Conservation (phyloP, 2,888 invertebrate species). For the Caenorhabditis drosophilae region DNA sequence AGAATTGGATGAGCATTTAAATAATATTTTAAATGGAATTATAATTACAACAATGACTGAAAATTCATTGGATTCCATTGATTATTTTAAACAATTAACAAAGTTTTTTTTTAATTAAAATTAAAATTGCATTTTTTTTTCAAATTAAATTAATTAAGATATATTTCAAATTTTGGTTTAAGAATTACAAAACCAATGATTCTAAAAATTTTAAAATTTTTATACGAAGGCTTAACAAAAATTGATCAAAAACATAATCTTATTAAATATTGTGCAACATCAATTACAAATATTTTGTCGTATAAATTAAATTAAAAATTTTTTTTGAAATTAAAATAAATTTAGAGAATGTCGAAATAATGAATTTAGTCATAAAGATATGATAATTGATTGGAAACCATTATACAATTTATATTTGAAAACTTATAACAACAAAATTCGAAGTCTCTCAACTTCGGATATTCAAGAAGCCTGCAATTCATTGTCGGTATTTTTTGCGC, state of each 20-base stretch:
- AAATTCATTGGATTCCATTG: not conserved
- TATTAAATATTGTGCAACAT: conserved; percentile 1
- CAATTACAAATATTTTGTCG: conserved; percentile 1
- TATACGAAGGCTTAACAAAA: conserved; percentile 19
- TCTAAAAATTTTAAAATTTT: conserved; percentile 16
- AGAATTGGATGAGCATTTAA: not conserved
- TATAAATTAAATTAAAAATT: not conserved
- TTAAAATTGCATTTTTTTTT: not conserved
- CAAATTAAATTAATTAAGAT: too few species aligned
- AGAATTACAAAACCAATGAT: conserved; percentile 25
- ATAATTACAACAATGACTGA: not conserved
- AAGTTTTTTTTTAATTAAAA: conserved; percentile 1
- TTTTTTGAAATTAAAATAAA: too few species aligned
- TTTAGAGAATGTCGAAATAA: conserved; percentile 7
- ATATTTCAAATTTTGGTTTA: conserved; percentile 34
- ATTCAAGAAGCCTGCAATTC: not conserved
- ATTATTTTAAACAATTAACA: conserved; percentile 3
- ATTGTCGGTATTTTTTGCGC: conserved; percentile 13
- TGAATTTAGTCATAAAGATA: conserved; percentile 16
- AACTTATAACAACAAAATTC: conserved; percentile 3
- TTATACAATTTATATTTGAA: conserved; percentile 23
- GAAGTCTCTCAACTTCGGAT: not conserved
- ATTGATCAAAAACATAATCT: conserved; percentile 7
- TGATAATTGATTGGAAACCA: conserved; percentile 43
- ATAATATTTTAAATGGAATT: not conserved